Base-by-base conservation (phyloP, 2,113 vertebrate genomes). In the Saccopteryx leptura region DNA sequence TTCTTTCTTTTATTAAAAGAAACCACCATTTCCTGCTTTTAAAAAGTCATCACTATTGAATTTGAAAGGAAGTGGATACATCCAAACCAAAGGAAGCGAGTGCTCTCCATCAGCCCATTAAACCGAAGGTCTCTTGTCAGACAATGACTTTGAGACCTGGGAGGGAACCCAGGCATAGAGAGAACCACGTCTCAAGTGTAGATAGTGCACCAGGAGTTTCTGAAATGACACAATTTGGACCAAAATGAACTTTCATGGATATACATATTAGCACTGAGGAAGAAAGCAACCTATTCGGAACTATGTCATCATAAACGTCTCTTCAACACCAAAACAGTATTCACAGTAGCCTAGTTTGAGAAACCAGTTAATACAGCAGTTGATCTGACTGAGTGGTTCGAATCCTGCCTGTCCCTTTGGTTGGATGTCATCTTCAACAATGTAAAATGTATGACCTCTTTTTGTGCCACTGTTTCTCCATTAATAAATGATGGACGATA, bases 21-120 rank as follows among this genome's bases (percentile, higher is more conserved):
- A 95, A 86, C 56, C 69, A 74, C 61, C 26, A 52, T 89, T 94
- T 94, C 83, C 97, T 94, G 79, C 86, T 94, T 93, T 93, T 86
- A 86, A 84, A 79, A 96, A 91, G 61, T 50, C 39, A 52, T 82
- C 50, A 52, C 92, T 84, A 46, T 76, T 96, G 82, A 91, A 74
- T 94, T 91, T 46, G 69, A 91, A 90, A 93, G 96, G 96, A 93
- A 94, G 63, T 68, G 21, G 66, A 33, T 60, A 28, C 69, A 60
- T 91, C 58, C 79, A 92, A 69, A 84, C 58, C 56, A 54, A 58
- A 89, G 75, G 28, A 84, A 88, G 74, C 26, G 14, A 31, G 4
- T 19, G 61, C 65, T 78, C n/a, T 78, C 78, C 39, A 48, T 24
- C 21, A 82, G 28, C 65, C 28, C 13, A 9, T 50, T 52, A 13